A percentile compares a stretch with the other conserved stretches of the same genome.
Evolutionary conservation across 2,888 invertebrate species (phyloP).

Genomic region (Lampropteryx suffumata): DNA sequence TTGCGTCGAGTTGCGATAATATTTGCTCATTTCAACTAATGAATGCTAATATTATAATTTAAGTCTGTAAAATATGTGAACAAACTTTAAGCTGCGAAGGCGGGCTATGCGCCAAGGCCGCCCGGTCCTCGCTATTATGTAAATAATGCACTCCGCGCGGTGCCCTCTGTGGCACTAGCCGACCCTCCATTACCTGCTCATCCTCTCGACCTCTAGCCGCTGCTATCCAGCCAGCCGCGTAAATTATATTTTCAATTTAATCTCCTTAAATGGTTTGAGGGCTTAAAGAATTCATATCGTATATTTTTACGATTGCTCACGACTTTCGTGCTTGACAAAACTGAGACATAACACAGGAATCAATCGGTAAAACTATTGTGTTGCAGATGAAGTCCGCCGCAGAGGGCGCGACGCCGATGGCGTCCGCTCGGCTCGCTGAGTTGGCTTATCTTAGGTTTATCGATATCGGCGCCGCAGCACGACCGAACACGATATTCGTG

Average conservation of each 20-base stretch:
- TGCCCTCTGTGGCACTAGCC: slow-evolving; percentile 43
- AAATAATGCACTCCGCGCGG: slow-evolving; percentile 59
- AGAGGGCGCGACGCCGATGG: background rate
- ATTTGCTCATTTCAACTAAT: slow-evolving; percentile 26
- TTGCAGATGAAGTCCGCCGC: slow-evolving; percentile 12
- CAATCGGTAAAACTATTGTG: slow-evolving; percentile 15
- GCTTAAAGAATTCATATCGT: background rate
- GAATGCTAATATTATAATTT: slow-evolving; percentile 39
- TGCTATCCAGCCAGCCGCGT: slow-evolving; percentile 5
- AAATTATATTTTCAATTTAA: slow-evolving; percentile 15
- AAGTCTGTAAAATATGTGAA: slow-evolving; percentile 35
- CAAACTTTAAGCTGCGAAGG: slow-evolving; percentile 42
- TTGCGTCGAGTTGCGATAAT: slow-evolving; percentile 35
- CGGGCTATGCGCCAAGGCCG: slow-evolving; percentile 62
- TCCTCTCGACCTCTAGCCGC: slow-evolving; percentile 37
- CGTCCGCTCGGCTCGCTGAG: slow-evolving; percentile 17
- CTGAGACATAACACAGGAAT: slow-evolving; percentile 16
- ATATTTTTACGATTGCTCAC: slow-evolving; percentile 11
- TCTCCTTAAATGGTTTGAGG: slow-evolving; percentile 7
- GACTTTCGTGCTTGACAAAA: slow-evolving; percentile 23
- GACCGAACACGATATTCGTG: slow-evolving; percentile 21
- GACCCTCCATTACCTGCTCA: slow-evolving; percentile 41
- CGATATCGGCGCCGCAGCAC: slow-evolving; percentile 27
- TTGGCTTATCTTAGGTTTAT: slow-evolving; percentile 25
- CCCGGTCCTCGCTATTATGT: slow-evolving; percentile 69